Percentiles rank a stretch among this genome's conserved stretches.
These are phyloP conservation scores for Psix sp. DNA, from an alignment of 1,140 invertebrate species.

Conservation along the genomic window DNA sequence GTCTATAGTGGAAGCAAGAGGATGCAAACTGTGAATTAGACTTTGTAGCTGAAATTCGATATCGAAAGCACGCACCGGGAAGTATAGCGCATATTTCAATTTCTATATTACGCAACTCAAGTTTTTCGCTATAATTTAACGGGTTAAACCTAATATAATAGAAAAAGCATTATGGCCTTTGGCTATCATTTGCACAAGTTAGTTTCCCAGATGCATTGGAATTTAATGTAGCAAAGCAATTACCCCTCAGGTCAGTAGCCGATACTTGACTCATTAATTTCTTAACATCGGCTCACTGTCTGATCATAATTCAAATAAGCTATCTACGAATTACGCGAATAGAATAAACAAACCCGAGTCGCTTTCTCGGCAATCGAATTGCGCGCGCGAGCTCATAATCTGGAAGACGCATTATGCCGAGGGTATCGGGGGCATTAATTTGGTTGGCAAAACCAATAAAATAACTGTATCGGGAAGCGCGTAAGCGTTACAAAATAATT, in stretches of 20 bases:
- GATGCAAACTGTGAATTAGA: too few relatives aligned
- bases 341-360: conserved; percentile 27
- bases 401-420: conserved; percentile 16
- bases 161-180: too few relatives aligned
- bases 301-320: conserved; percentile 33
- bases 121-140: too few relatives aligned
- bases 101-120: too few relatives aligned
- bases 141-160: too few relatives aligned
- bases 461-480: conserved; percentile 35
- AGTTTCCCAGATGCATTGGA: too few relatives aligned
- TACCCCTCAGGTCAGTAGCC: conserved; percentile 15
- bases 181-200: too few relatives aligned
- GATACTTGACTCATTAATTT: conserved; percentile 29
- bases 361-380: conserved; percentile 17
- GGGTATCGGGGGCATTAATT: conserved; percentile 29
- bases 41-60: too few relatives aligned
- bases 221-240: conserved; percentile 16
- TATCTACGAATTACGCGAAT: conserved; percentile 27
- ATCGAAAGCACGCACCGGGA: too few relatives aligned
- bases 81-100: too few relatives aligned
- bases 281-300: conserved; percentile 24
- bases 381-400: conserved; percentile 10
- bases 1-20: too few relatives aligned
- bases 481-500: conserved; percentile 30
- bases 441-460: conserved; percentile 29